Percentiles rank a stretch among this genome's conserved stretches.
Conservation (phyloP, 2,797 vertebrate genomes). For the Simalia tracyae region DNA sequence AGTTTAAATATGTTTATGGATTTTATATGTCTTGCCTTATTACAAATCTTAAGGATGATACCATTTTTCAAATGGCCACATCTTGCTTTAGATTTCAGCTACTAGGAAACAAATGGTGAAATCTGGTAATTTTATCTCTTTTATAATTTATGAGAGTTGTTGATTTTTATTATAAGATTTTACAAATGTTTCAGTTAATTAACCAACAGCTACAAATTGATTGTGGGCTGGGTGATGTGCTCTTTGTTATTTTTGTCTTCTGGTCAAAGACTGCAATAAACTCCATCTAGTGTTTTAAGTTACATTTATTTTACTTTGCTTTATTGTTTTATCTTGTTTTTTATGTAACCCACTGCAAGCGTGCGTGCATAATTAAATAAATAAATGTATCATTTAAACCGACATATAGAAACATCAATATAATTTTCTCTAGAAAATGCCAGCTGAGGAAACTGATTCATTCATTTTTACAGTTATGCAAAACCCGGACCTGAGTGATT, state of each 20-base stretch:
- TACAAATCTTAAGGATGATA: neutral
- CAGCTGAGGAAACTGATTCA: neutral
- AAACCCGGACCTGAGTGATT: slow-evolving; percentile 9
- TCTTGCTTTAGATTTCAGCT: neutral
- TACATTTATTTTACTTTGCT: neutral
- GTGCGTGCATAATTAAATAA: neutral
- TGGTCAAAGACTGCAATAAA: neutral
- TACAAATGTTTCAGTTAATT: neutral
- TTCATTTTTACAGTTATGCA: slow-evolving; percentile 6
- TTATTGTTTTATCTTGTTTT: neutral
- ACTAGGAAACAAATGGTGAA: neutral
- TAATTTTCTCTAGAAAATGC: slow-evolving; percentile 6
- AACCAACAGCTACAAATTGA: neutral
- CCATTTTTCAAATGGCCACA: neutral
- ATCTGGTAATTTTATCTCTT: neutral
- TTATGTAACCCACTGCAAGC: neutral
- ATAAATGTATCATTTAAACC: neutral
- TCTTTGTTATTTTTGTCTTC: neutral
- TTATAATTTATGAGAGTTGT: neutral
- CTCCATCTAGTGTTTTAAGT: neutral
- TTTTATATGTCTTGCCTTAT: neutral
- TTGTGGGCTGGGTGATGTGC: neutral
- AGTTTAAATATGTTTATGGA: neutral
- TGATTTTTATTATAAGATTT: neutral
- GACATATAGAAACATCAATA: slow-evolving; percentile 12